phyloP scores from a whole-genome alignment of 2,888 invertebrate genomes.

The Sminthurinus aureus region DNA sequence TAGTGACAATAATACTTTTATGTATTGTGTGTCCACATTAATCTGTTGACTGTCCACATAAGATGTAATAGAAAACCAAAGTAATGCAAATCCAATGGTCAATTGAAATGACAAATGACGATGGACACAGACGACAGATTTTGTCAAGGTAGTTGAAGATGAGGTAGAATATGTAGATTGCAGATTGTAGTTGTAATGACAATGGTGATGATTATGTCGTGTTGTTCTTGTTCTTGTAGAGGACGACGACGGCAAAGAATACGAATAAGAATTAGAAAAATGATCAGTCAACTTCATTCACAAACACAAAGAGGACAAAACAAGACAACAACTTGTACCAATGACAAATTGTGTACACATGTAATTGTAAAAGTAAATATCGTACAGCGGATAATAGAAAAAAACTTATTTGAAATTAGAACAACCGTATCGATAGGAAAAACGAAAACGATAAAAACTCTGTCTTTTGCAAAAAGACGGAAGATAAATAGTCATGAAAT shows the following conservation, averaged over 20 bases:
- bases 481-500: slow-evolving; percentile 34
- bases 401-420: background rate
- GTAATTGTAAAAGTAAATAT: too few species aligned
- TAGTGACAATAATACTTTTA: too few species aligned
- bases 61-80: background rate
- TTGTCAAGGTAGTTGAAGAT: slow-evolving; percentile 14
- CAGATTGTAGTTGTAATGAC: too few species aligned
- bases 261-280: background rate
- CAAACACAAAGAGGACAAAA: background rate
- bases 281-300: slow-evolving; percentile 3
- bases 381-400: too few species aligned
- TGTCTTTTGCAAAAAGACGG: background rate
- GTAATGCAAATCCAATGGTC: background rate
- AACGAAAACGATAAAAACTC: background rate
- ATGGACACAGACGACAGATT: slow-evolving; percentile 17
- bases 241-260: background rate
- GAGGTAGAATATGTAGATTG: background rate
- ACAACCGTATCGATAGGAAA: background rate
- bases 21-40: too few species aligned
- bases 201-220: background rate
- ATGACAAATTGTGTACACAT: background rate
- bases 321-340: background rate
- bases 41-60: background rate
- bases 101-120: background rate
- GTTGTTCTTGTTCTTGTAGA: too few species aligned